A percentile compares a stretch with the other conserved stretches of the same genome.
Conservation (phyloP, 2,797 vertebrate species). For the Avahi laniger region DNA sequence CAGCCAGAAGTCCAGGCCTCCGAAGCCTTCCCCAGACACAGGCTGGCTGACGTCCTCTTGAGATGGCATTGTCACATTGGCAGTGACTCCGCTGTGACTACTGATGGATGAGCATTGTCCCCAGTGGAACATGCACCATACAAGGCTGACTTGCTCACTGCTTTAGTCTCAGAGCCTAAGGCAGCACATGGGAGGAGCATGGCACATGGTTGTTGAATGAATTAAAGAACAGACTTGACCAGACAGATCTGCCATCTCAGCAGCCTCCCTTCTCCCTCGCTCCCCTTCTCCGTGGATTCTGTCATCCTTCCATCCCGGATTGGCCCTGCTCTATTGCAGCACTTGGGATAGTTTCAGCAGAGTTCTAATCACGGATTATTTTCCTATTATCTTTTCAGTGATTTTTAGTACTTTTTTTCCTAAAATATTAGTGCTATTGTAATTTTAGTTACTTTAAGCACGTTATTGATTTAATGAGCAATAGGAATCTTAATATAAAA, state of each 20-base stretch:
- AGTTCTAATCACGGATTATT: neutral
- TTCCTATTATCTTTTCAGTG: neutral
- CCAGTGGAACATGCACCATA: accelerated
- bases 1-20: neutral
- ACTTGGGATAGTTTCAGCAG: neutral
- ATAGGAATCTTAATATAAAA: neutral
- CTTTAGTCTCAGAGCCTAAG: neutral
- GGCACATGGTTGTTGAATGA: no score
- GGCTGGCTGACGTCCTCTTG: neutral
- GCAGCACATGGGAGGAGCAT: neutral
- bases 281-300: neutral
- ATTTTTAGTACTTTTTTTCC: neutral
- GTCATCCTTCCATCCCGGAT: no score
- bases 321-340: neutral
- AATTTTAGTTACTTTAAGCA: neutral
- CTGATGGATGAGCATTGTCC: accelerated
- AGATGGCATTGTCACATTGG: neutral
- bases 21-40: no score
- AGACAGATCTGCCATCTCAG: neutral
- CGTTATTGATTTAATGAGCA: neutral
- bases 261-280: no score
- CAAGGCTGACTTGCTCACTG: no score
- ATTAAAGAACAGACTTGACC: no score
- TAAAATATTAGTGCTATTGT: neutral
- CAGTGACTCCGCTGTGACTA: neutral